Conservation (phyloP, 2,113 vertebrate species). For the Aythya baeri region DNA sequence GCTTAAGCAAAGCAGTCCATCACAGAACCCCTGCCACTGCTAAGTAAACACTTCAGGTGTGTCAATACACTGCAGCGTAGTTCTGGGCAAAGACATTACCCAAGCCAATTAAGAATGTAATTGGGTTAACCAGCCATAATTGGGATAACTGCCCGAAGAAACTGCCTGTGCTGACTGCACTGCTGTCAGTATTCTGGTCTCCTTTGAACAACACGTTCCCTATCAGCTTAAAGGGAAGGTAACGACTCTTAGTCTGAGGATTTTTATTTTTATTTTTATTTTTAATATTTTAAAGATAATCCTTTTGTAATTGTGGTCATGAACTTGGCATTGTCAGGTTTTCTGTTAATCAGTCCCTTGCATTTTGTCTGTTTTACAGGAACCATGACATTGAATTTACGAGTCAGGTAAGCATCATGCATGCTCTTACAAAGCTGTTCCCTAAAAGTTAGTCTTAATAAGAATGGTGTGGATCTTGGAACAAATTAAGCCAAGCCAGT, state of each 20-base stretch:
- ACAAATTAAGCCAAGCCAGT: background rate
- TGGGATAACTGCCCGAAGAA: background rate
- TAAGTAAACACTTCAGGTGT: background rate
- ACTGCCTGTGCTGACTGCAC: background rate
- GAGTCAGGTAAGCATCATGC: slow-evolving; percentile 60
- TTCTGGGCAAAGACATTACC: background rate
- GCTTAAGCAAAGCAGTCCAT: background rate
- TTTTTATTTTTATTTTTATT: too few species aligned
- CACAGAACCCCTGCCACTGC: background rate
- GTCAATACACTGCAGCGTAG: background rate
- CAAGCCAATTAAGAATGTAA: background rate
- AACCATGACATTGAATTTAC: slow-evolving; percentile 66
- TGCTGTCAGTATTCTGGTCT: background rate
- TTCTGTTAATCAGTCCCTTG: background rate
- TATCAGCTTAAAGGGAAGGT: background rate
- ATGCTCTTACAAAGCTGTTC: background rate
- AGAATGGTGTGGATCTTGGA: background rate
- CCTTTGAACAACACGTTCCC: background rate
- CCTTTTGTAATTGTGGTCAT: background rate
- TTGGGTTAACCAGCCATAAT: background rate
- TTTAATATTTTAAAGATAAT: background rate
- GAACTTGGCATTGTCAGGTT: background rate
- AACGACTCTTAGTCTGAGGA: background rate
- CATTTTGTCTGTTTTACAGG: slow-evolving; percentile 63
- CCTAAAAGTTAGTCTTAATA: rapidly evolving